A percentile compares a stretch with the other conserved stretches of the same genome.
Conservation (phyloP, 1,140 invertebrate species). For the Heliothis virescens region DNA sequence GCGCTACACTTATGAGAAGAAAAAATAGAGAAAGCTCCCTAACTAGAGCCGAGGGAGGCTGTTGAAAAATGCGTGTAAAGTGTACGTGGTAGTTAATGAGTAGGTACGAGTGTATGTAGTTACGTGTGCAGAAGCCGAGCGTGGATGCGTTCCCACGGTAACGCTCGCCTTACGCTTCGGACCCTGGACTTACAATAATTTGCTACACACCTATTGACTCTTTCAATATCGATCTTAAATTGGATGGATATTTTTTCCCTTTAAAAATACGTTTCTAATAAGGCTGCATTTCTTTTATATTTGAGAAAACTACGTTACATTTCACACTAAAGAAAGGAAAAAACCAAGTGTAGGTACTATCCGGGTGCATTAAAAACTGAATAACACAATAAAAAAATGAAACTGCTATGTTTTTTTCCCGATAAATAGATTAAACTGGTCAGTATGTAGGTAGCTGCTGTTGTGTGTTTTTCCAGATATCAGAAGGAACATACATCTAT, state of each 20-base stretch:
- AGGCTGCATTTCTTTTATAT: too few species aligned
- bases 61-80: slow-evolving; percentile 58
- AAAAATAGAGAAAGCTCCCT: slow-evolving; percentile 48
- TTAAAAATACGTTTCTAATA: not conserved
- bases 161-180: slow-evolving; percentile 66
- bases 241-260: slow-evolving; percentile 39
- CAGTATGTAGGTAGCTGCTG: not conserved
- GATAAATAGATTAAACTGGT: not conserved
- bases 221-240: slow-evolving; percentile 67
- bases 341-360: too few species aligned
- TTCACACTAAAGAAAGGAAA: too few species aligned
- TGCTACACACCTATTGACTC: slow-evolving; percentile 70
- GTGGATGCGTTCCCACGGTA: slow-evolving; percentile 78
- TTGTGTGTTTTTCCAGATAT: slow-evolving; percentile 7
- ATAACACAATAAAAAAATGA: too few species aligned
- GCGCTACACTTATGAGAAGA: slow-evolving; percentile 33
- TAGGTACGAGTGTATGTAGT: slow-evolving; percentile 49
- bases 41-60: slow-evolving; percentile 47
- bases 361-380: too few species aligned
- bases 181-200: slow-evolving; percentile 75
- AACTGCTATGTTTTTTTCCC: not conserved
- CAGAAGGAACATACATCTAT: not conserved
- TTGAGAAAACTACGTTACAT: too few species aligned
- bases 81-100: slow-evolving; percentile 50
- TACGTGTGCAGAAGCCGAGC: slow-evolving; percentile 58